Base-by-base conservation (phyloP, 2,797 vertebrate species). In the Gallirallus australis region DNA sequence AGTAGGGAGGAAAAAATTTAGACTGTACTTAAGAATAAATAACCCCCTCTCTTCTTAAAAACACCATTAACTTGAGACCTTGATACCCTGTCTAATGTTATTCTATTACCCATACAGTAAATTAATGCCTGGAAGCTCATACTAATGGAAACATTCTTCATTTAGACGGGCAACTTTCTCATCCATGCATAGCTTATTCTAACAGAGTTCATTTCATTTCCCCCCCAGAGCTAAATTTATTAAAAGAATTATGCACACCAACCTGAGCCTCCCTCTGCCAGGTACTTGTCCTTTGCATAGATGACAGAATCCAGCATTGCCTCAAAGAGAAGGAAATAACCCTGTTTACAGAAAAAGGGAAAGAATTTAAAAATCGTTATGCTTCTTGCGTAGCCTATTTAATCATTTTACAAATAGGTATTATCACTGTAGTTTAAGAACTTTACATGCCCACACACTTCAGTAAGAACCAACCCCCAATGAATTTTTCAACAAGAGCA, bases 241-340 rank as follows among this genome's bases (percentile, higher is more conserved):
- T 88, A 92, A 59, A 59, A 87, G 70, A 97, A 96, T 54, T 94
- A 92, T 37, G 92, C 73, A 96, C 98, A 98, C 99, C 88, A 97
- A 99, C 99, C 99, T 93, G 99, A 99, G 87, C 99, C 99, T 82
- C 97, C 98, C 80, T 99, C 98, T 90, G 97, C 96, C 97, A 99
- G 98, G 97, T 99, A 99, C 76, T 97, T 98, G 96, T 99, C 98
- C 97, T 98, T 98, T 88, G 99, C 99, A 63, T 98, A 98, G 95
- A 99, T 98, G 90, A 99, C 98, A 33, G 99, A 99, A 98, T 99
- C 99, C 98, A 99, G 94, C 99, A 99, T 99, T 37, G 99, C 99
- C 96, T 99, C 99, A 87, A 99, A 99, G 81, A 99, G 98, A 94
- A 99, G 97, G 97, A 99, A 99, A 97, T 99, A 99, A 16, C 99